These are phyloP conservation scores for Phorcus lineatus DNA, from an alignment of 2,888 invertebrate species.

Conservation along the genomic window DNA sequence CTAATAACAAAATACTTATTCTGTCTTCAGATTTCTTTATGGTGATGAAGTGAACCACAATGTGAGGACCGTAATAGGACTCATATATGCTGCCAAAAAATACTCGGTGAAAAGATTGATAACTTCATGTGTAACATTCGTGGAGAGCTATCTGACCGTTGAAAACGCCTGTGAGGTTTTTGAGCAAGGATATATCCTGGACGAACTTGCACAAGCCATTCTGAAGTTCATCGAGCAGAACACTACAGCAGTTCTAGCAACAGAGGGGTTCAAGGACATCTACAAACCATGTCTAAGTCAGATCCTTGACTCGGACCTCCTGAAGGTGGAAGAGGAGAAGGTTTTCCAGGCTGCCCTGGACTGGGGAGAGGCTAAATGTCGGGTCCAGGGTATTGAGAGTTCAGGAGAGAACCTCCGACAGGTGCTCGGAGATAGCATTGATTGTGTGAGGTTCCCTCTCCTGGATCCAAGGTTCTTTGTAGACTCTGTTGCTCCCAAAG, in stretches of 20 bases:
- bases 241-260: slow-evolving; percentile 43
- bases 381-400: slow-evolving; percentile 38
- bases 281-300: slow-evolving; percentile 43
- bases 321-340: slow-evolving; percentile 50
- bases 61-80: slow-evolving; percentile 81
- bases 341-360: slow-evolving; percentile 42
- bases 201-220: slow-evolving; percentile 49
- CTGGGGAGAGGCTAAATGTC: slow-evolving; percentile 49
- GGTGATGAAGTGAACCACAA: slow-evolving; percentile 80
- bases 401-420: slow-evolving; percentile 43
- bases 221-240: slow-evolving; percentile 47
- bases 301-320: slow-evolving; percentile 44
- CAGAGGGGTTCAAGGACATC: slow-evolving; percentile 44
- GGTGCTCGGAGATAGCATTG: slow-evolving; percentile 46
- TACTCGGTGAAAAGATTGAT: slow-evolving; percentile 84
- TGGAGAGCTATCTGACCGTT: slow-evolving; percentile 81
- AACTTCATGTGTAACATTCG: slow-evolving; percentile 82
- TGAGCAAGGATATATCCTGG: slow-evolving; percentile 54
- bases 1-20: not conserved
- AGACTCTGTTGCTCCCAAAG: slow-evolving; percentile 42
- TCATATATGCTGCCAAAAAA: slow-evolving; percentile 85
- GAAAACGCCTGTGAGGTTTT: slow-evolving; percentile 77
- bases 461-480: slow-evolving; percentile 51
- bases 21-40: slow-evolving; percentile 80
- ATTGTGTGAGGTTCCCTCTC: slow-evolving; percentile 49